Evolutionary conservation across 2,888 invertebrate genomes (phyloP), one percentile per base, ranked within the genome.

Genomic region (Drosophila atripex): DNA sequence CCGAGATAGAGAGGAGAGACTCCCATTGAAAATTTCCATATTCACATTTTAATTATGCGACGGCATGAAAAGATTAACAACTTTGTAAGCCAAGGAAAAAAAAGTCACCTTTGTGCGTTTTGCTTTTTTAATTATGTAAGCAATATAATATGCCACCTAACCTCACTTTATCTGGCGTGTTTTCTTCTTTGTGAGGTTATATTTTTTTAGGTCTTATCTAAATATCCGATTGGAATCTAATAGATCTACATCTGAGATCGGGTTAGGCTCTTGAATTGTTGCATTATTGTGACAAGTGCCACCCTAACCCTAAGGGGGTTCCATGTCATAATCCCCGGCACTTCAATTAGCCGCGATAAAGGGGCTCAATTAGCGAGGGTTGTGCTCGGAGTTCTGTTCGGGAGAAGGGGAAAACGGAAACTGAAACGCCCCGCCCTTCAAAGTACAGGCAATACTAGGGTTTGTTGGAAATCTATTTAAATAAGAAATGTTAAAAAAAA

Each of bases 41-140:
- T 88, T 78, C 80, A 64, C 71, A 86, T 90, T 91, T 91, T 91
- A 91, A 91, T 91, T 91, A 91, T 91, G 90, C 91, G 89, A 87
- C 87, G 78, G 88, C 91, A 91, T 91, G 91, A 91, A 91, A 91
- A 91, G 90, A 88, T 88, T 90, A 90, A 89, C 87, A 88, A 87
- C 82, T 85, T 85, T 53, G 52, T 50, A 39, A 65, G 49, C 1
- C 35, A n/a, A 12, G 12, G 12, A 35, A 35, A 35, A n/a, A 35
- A 18, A 35, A 45, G 47, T 45, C 32, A 35, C 35, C 73, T 75
- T 83, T 80, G 83, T 70, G 56, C 83, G 21, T 52, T 32, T 14
- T 16, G 35, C 8, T 30, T 6, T 61, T 83, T 83, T 84, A 88
- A 88, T 85, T 85, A 88, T 88, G 86, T 72, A 35, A 35, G 76